Percentiles rank a stretch among this genome's conserved stretches.
phyloP scores from a whole-genome alignment of 92 coral and sea anemone species.

The Blastomussa wellsi region DNA sequence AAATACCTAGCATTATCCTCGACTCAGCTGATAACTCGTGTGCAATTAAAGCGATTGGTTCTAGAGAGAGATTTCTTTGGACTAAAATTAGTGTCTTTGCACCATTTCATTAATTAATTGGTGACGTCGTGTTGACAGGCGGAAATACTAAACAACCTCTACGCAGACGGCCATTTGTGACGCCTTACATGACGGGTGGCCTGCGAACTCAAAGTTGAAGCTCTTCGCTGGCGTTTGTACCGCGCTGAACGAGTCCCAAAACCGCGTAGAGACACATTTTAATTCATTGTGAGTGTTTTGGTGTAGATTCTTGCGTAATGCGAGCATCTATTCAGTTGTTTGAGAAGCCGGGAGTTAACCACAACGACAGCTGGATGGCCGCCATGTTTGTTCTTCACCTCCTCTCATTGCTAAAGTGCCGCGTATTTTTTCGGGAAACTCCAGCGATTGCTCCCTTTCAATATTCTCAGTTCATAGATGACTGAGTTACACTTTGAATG shows the following conservation, averaged over 20 bases:
- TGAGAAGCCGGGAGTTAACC: conserved; percentile 4
- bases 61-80: conserved; percentile 30
- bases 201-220: not conserved
- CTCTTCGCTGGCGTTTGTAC: not conserved
- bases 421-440: not conserved
- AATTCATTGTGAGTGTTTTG: conserved; percentile 24
- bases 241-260: not conserved
- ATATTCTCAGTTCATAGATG: not conserved
- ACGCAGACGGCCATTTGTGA: conserved; percentile 47
- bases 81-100: conserved; percentile 64
- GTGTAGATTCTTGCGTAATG: not conserved
- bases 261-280: conserved; percentile 5
- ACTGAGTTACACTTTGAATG: not conserved
- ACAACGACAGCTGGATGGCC: conserved; percentile 17
- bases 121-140: conserved; percentile 83
- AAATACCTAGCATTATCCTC: not conserved
- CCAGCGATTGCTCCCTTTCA: not conserved
- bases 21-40: not conserved
- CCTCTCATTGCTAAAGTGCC: conserved; percentile 25
- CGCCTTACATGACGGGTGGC: conserved; percentile 30
- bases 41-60: conserved; percentile 19
- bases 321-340: not conserved
- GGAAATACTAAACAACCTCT: conserved; percentile 59
- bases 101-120: conserved; percentile 79
- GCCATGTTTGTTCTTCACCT: conserved; percentile 41